These are phyloP conservation scores for Sylvietta virens DNA, from an alignment of 2,113 vertebrate species.

Conservation along the genomic window DNA sequence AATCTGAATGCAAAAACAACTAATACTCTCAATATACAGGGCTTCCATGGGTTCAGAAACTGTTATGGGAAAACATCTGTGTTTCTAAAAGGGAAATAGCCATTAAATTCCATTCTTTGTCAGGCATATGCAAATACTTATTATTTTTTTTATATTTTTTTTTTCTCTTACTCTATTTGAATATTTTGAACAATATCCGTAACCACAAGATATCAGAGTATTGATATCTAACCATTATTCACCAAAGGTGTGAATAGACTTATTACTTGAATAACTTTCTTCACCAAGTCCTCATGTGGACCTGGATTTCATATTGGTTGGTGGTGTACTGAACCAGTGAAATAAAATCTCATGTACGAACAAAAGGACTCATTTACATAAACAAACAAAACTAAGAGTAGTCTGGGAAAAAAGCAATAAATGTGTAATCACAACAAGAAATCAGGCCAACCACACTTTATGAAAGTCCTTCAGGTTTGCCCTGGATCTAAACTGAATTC, in stretches of 20 bases:
- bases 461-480: not conserved
- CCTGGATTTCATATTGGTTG: not conserved
- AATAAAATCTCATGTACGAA: not conserved
- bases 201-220: not conserved
- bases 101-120: not conserved
- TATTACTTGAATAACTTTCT: not conserved
- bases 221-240: not conserved
- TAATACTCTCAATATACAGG: not conserved
- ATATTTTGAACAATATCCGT: not conserved
- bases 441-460: not conserved
- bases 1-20: not conserved
- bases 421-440: not conserved
- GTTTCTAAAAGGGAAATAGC: not conserved
- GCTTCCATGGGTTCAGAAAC: not conserved
- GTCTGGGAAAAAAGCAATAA: not conserved
- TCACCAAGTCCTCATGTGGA: not conserved
- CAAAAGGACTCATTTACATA: not conserved
- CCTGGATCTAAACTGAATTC: not conserved
- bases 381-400: not conserved
- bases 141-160: not conserved
- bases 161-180: not conserved
- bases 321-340: not conserved
- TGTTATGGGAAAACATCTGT: not conserved
- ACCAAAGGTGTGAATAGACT: not conserved
- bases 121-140: not conserved